Evolutionary conservation across 2,888 invertebrate species (phyloP).

Genomic region (Sinelater perroti): DNA sequence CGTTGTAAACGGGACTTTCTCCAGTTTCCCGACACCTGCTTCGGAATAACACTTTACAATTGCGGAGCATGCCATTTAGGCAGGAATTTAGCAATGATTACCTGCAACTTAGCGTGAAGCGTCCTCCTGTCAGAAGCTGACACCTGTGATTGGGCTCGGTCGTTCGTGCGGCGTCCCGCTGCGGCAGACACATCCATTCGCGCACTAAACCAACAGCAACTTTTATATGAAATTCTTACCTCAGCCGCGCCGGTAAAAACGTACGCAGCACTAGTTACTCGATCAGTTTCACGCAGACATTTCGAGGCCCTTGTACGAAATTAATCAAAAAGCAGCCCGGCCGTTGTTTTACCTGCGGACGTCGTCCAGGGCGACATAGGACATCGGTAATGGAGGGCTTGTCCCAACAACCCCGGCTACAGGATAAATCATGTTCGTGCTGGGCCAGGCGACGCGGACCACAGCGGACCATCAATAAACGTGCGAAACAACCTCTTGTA

Average conservation of each 20-base stretch:
- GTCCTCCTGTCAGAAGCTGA: constrained; percentile 47
- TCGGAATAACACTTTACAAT: not conserved
- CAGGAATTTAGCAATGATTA: not conserved
- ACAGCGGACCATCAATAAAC: constrained; percentile 34
- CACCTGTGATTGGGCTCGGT: constrained; percentile 51
- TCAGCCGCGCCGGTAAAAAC: constrained; percentile 19
- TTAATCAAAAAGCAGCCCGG: constrained; percentile 42
- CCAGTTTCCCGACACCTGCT: not conserved
- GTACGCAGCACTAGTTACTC: constrained; percentile 28
- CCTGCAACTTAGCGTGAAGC: constrained; percentile 25
- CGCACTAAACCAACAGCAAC: constrained; percentile 38
- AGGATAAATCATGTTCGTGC: constrained; percentile 35
- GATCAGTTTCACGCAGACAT: constrained; percentile 35
- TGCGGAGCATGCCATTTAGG: not conserved
- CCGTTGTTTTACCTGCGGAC: constrained; percentile 35
- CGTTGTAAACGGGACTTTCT: too few species aligned
- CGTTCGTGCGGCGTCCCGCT: constrained; percentile 51
- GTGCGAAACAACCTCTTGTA: constrained; percentile 30
- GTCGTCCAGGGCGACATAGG: constrained; percentile 40
- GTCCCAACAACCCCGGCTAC: constrained; percentile 33
- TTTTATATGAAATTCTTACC: constrained; percentile 34
- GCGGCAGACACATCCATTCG: constrained; percentile 52
- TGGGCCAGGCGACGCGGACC: constrained; percentile 24
- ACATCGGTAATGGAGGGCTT: constrained; percentile 42
- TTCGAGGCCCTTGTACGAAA: constrained; percentile 38